Evolutionary conservation across 2,888 invertebrate species (phyloP).

Genomic region (Empis stercorea): DNA sequence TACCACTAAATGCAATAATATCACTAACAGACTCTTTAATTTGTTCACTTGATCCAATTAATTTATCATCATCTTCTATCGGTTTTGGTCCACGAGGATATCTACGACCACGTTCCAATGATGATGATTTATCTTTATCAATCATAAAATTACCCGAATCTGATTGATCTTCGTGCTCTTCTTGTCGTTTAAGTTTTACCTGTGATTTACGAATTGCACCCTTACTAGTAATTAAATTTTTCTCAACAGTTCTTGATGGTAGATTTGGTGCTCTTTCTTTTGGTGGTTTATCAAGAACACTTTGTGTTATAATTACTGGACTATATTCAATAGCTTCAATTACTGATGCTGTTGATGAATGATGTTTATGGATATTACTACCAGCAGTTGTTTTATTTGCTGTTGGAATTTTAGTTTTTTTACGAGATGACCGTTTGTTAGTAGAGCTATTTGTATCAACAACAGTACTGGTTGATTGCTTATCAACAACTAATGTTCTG

Average conservation of each 20-base stretch:
- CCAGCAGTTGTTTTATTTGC: conserved; percentile 9
- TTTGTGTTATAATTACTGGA: conserved; percentile 30
- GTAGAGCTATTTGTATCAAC: background rate
- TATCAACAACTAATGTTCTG: background rate
- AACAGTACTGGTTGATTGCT: background rate
- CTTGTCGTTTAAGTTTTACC: conserved; percentile 10
- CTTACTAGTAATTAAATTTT: conserved; percentile 17
- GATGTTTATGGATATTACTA: background rate
- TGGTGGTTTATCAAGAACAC: conserved; percentile 33
- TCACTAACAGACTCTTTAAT: background rate
- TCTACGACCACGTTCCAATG: conserved; percentile 7
- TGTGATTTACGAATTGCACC: conserved; percentile 18
- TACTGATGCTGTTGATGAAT: conserved; percentile 8
- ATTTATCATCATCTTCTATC: background rate
- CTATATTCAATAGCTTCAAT: conserved; percentile 18
- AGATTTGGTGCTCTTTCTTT: conserved; percentile 31
- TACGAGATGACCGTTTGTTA: background rate
- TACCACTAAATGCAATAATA: conserved; percentile 14
- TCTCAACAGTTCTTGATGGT: conserved; percentile 20
- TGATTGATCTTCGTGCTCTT: background rate
- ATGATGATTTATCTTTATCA: conserved; percentile 6
- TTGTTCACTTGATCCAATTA: conserved; percentile 17
- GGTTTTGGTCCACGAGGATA: conserved; percentile 7
- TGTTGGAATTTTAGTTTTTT: conserved; percentile 7
- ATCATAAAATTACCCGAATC: background rate